phyloP scores from a whole-genome alignment of 2,888 invertebrate species.

The Athetis lepigone region DNA sequence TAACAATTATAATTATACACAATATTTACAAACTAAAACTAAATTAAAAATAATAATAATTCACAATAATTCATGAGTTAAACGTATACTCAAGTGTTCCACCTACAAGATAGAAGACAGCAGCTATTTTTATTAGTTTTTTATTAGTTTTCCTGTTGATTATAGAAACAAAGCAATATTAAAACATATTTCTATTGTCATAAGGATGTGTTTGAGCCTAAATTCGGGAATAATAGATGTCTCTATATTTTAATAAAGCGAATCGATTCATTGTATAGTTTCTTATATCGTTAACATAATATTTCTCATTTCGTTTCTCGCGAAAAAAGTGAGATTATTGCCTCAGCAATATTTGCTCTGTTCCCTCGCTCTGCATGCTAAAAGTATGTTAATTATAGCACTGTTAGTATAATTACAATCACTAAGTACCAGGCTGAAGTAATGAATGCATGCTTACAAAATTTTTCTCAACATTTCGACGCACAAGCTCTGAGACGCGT shows the following conservation, averaged over 20 bases:
- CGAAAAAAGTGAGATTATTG: conserved; percentile 3
- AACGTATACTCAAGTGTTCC: conserved; percentile 8
- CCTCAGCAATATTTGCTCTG: not conserved
- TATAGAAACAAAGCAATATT: not conserved
- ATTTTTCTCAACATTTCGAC: conserved; percentile 50
- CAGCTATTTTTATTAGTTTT: conserved; percentile 8
- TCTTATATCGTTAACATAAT: not conserved
- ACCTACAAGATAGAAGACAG: not conserved
- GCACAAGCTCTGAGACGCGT: conserved; percentile 33
- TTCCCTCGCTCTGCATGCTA: conserved; percentile 24
- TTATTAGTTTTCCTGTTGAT: conserved; percentile 18
- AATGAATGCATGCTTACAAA: conserved; percentile 50
- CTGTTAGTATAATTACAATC: conserved; percentile 34
- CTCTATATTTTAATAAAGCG: not conserved
- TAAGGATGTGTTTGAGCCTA: not conserved
- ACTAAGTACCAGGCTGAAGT: conserved; percentile 33
- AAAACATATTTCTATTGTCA: not conserved
- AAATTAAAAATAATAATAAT: no score
- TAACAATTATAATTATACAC: no score
- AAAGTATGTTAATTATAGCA: conserved; percentile 47
- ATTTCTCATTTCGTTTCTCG: conserved; percentile 3
- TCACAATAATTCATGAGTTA: conserved; percentile 5
- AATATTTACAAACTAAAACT: no score
- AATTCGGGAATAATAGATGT: not conserved
- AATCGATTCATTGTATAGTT: not conserved